These are phyloP conservation scores for Lithobates sylvaticus DNA, from an alignment of 2,797 vertebrate species.

Conservation along the genomic window DNA sequence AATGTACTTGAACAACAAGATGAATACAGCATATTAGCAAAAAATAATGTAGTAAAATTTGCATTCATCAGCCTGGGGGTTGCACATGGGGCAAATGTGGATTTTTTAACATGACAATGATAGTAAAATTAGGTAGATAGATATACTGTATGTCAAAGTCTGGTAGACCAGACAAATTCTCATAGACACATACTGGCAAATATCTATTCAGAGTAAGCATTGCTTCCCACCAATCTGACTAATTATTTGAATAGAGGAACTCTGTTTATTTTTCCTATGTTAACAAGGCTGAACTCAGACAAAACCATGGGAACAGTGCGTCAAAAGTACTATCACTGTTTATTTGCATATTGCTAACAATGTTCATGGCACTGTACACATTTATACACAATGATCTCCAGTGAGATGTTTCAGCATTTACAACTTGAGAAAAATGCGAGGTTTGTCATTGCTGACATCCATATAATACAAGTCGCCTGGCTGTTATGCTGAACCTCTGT, in stretches of 20 bases:
- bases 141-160: background rate
- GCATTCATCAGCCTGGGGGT: too few relatives aligned
- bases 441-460: too few relatives aligned
- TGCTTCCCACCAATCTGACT: background rate
- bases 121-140: too few relatives aligned
- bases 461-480: too few relatives aligned
- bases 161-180: background rate
- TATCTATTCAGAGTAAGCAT: background rate
- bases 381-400: background rate
- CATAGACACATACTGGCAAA: background rate
- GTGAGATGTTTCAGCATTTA: too few relatives aligned
- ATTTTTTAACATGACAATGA: too few relatives aligned
- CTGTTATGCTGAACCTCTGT: too few relatives aligned
- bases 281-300: slow-evolving; percentile 8
- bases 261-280: background rate
- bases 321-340: background rate
- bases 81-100: too few relatives aligned
- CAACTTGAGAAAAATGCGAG: too few relatives aligned
- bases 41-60: too few relatives aligned
- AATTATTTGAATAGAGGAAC: background rate
- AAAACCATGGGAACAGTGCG: background rate
- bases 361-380: background rate
- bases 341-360: background rate
- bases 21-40: too few relatives aligned
- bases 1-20: too few relatives aligned